phyloP scores from a whole-genome alignment of 2,797 vertebrate species.

The Scyliorhinus canicula region DNA sequence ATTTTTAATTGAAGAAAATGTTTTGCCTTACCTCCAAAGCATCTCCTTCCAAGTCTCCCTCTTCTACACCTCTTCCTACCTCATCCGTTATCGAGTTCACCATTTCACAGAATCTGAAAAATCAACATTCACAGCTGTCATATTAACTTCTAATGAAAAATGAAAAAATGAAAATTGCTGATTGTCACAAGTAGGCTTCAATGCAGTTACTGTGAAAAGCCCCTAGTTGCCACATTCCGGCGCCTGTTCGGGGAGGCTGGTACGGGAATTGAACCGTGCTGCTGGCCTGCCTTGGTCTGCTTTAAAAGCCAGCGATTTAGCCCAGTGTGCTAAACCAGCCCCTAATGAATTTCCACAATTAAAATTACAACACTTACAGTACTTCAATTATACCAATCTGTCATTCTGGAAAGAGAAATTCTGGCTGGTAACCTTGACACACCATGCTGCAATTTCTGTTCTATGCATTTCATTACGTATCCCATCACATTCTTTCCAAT shows the following conservation, averaged over 20 bases:
- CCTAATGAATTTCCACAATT: too few species aligned
- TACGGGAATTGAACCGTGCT: too few species aligned
- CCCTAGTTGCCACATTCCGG: too few species aligned
- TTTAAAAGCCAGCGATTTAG: too few species aligned
- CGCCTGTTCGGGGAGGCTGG: too few species aligned
- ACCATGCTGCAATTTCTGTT: background rate
- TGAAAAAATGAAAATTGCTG: too few species aligned
- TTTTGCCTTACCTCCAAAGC: slow-evolving; percentile 73
- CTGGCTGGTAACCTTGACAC: too few species aligned
- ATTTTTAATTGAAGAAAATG: background rate
- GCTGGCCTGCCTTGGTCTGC: too few species aligned
- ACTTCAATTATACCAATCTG: background rate
- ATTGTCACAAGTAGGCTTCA: too few species aligned
- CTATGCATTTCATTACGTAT: background rate
- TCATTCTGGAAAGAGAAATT: background rate
- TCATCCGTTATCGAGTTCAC: slow-evolving; percentile 89
- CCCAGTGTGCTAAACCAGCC: too few species aligned
- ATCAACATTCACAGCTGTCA: background rate
- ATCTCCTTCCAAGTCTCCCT: slow-evolving; percentile 84
- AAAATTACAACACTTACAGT: too few species aligned
- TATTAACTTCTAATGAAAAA: background rate
- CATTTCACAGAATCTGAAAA: slow-evolving; percentile 87
- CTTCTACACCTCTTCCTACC: slow-evolving; percentile 76
- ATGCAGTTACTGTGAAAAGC: too few species aligned
- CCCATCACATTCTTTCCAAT: background rate